Conservation (phyloP, 2,797 vertebrate species). For the Nothura maculosa region DNA sequence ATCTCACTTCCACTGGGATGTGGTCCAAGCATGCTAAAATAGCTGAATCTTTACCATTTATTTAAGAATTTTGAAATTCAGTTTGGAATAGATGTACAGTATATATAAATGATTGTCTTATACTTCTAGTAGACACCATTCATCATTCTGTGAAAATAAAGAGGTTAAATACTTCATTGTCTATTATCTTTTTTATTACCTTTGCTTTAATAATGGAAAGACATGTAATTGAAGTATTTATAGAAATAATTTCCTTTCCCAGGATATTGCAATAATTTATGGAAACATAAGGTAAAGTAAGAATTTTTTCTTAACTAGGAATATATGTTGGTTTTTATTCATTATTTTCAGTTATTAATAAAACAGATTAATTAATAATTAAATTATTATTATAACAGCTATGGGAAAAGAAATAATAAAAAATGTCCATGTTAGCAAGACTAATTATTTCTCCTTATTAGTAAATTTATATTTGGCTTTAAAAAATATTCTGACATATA, state of each 20-base stretch:
- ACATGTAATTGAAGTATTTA: neutral
- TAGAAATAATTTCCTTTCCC: neutral
- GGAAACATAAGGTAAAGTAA: neutral
- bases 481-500: neutral
- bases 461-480: neutral
- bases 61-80: neutral
- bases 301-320: neutral
- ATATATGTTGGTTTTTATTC: neutral
- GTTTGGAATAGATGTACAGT: neutral
- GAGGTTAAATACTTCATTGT: neutral
- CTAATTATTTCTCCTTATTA: neutral
- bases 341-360: no score
- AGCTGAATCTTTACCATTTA: neutral
- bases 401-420: neutral
- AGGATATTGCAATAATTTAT: neutral
- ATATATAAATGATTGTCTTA: neutral
- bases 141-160: neutral
- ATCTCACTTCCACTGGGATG: neutral
- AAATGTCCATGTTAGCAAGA: neutral
- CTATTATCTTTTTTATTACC: neutral
- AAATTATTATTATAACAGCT: neutral
- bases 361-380: neutral
- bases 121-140: neutral
- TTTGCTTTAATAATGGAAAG: neutral
- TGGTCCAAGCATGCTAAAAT: neutral